phyloP scores from a whole-genome alignment of 1,140 invertebrate genomes.

The Monochamus saltuarius region DNA sequence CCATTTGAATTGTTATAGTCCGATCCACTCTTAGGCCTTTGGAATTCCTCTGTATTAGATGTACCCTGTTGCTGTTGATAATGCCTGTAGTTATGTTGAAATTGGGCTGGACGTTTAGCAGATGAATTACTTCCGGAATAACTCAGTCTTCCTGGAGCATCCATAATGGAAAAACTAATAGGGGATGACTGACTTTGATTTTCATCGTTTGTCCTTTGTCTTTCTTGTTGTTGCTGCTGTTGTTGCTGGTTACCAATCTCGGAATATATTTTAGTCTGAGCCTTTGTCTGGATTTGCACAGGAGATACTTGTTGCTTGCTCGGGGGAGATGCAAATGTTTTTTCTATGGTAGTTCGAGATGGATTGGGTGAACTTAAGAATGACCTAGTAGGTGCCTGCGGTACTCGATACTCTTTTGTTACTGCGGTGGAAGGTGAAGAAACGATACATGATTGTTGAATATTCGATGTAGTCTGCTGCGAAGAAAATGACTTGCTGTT shows the following conservation, averaged over 20 bases:
- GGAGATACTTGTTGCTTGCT: slow-evolving; percentile 54
- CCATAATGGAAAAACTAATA: slow-evolving; percentile 75
- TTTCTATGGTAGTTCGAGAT: slow-evolving; percentile 35
- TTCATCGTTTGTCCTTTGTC: slow-evolving; percentile 33
- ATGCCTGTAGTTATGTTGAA: slow-evolving; percentile 43
- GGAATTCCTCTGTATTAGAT: slow-evolving; percentile 64
- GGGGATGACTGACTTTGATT: slow-evolving; percentile 68
- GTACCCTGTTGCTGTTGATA: slow-evolving; percentile 57
- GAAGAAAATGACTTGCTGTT: slow-evolving; percentile 55
- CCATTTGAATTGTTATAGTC: slow-evolving; percentile 47
- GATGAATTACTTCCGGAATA: slow-evolving; percentile 58
- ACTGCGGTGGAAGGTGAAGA: slow-evolving; percentile 59
- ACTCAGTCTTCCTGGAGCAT: slow-evolving; percentile 61
- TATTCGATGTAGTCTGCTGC: slow-evolving; percentile 57
- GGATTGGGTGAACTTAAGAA: slow-evolving; percentile 45
- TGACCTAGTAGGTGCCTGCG: slow-evolving; percentile 50
- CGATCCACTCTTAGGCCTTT: slow-evolving; percentile 64
- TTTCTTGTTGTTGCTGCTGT: slow-evolving; percentile 51
- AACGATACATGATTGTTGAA: slow-evolving; percentile 71
- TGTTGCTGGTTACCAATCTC: slow-evolving; percentile 57
- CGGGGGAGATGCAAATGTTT: slow-evolving; percentile 54
- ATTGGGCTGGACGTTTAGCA: slow-evolving; percentile 42
- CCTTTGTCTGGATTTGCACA: slow-evolving; percentile 64
- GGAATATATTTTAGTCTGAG: slow-evolving; percentile 69
- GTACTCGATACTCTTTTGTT: slow-evolving; percentile 63